phyloP scores from a whole-genome alignment of 1,140 invertebrate species.

The Chironomus tepperi region DNA sequence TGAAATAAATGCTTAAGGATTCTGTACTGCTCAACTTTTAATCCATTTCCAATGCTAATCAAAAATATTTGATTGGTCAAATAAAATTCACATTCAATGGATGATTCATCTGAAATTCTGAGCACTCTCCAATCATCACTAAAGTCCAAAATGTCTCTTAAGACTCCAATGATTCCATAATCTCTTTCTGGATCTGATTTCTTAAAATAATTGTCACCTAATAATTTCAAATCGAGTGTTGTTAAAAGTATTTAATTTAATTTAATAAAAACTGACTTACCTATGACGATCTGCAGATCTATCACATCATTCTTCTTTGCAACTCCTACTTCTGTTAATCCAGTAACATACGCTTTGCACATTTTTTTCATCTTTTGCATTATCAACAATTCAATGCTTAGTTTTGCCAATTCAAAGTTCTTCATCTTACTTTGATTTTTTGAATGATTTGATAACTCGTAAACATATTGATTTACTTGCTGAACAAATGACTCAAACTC shows the following conservation, averaged over 20 bases:
- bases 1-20: not conserved
- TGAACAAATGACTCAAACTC: no score
- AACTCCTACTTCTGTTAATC: not conserved
- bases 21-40: not conserved
- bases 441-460: not conserved
- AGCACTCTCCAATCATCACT: not conserved
- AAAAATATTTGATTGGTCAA: not conserved
- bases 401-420: not conserved
- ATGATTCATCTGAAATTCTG: not conserved
- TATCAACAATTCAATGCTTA: not conserved
- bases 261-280: no score
- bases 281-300: not conserved
- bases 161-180: not conserved
- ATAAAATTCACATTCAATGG: not conserved
- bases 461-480: no score
- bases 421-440: not conserved
- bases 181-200: not conserved
- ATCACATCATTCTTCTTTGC: no score
- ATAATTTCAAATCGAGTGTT: no score
- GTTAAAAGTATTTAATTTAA: no score
- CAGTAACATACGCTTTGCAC: not conserved
- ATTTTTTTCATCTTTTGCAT: slow-evolving; percentile 2
- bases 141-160: not conserved
- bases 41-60: not conserved
- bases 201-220: not conserved